phyloP scores from a whole-genome alignment of 2,888 invertebrate species.

The Cephus nigrinus region DNA sequence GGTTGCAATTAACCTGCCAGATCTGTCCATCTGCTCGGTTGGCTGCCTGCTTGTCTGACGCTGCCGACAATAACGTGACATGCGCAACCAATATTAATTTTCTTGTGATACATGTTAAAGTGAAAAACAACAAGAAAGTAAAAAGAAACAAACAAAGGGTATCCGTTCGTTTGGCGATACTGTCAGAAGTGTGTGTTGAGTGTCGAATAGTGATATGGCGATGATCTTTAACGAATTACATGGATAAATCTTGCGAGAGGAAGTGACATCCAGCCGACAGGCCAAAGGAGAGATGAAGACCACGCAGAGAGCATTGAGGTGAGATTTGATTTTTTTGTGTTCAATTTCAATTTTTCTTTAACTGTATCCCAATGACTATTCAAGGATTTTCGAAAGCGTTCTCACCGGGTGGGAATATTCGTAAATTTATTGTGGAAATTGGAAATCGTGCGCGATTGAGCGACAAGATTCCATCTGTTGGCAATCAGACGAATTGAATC shows the following conservation, averaged over 20 bases:
- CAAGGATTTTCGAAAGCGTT: background rate
- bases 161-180: background rate
- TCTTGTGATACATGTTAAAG: background rate
- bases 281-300: slow-evolving; percentile 39
- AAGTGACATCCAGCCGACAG: background rate
- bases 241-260: slow-evolving; percentile 33
- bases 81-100: background rate
- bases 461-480: background rate
- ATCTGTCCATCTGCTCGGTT: background rate
- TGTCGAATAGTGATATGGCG: background rate
- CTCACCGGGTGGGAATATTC: background rate
- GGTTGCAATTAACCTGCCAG: background rate
- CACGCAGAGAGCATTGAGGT: slow-evolving; percentile 45
- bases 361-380: background rate
- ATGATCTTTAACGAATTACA: slow-evolving; percentile 17
- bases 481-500: background rate
- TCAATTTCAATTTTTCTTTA: background rate
- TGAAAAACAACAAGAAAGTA: background rate
- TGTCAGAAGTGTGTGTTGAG: background rate
- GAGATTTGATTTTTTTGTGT: slow-evolving; percentile 16
- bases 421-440: background rate
- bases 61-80: background rate
- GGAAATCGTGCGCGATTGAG: background rate
- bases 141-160: background rate
- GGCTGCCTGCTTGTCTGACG: background rate